Evolutionary conservation across 2,113 vertebrate species (phyloP).

Genomic region (Urocynchramus pylzowi): DNA sequence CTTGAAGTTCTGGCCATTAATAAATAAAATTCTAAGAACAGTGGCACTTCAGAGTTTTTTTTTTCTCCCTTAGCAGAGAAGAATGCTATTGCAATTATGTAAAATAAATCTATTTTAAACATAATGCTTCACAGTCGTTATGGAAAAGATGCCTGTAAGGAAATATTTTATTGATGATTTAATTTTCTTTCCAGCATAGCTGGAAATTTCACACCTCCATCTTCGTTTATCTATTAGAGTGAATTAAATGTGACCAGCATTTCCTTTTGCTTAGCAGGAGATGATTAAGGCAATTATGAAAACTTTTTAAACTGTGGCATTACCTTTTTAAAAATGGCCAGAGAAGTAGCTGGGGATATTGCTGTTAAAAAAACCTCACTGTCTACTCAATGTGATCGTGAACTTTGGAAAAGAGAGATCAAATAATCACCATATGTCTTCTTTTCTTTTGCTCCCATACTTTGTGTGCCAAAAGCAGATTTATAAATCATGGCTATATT

Average conservation of each 20-base stretch:
- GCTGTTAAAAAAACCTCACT: background rate
- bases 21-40: background rate
- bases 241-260: background rate
- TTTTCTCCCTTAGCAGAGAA: background rate
- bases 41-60: background rate
- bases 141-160: background rate
- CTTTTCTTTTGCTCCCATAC: background rate
- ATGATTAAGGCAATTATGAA: background rate
- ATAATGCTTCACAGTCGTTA: background rate
- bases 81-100: background rate
- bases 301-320: background rate
- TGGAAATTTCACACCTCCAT: background rate
- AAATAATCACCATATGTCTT: background rate
- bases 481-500: background rate
- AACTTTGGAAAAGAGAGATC: background rate
- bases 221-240: background rate
- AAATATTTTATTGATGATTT: background rate
- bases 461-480: background rate
- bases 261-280: background rate
- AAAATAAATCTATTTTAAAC: background rate
- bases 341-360: background rate
- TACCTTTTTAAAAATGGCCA: background rate
- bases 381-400: background rate
- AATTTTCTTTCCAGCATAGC: background rate
- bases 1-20: background rate